Conservation (phyloP, 1,140 invertebrate species). For the Aleiodes sp. region DNA sequence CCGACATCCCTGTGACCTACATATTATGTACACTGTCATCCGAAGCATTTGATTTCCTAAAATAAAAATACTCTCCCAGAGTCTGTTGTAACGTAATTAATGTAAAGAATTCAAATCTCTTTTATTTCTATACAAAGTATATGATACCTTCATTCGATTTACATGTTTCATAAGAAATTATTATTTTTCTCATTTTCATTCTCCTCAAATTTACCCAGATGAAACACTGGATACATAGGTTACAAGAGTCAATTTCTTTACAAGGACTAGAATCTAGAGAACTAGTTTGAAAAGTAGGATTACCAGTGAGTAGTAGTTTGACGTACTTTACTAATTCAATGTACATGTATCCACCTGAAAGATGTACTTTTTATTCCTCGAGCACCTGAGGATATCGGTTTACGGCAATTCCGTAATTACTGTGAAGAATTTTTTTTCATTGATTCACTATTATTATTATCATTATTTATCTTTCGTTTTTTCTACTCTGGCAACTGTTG, state of each 20-base stretch:
- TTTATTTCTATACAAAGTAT: too few relatives aligned
- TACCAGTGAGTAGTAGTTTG: slow-evolving; percentile 37
- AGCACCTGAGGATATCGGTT: background rate
- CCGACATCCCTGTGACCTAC: slow-evolving; percentile 16
- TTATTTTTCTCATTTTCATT: background rate
- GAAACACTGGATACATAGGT: background rate
- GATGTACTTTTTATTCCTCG: too few relatives aligned
- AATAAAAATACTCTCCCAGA: slow-evolving; percentile 10
- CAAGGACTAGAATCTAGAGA: slow-evolving; percentile 24
- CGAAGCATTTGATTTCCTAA: slow-evolving; percentile 12
- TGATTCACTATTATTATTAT: background rate
- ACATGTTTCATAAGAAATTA: too few relatives aligned
- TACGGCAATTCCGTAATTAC: slow-evolving; percentile 20
- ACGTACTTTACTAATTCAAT: slow-evolving; percentile 18
- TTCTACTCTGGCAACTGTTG: slow-evolving; percentile 8
- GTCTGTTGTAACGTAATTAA: background rate
- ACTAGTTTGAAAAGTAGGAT: slow-evolving; percentile 50
- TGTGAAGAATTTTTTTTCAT: background rate
- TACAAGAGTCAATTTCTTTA: too few relatives aligned
- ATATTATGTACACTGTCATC: slow-evolving; percentile 46
- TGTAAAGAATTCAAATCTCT: too few relatives aligned
- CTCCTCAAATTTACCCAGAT: background rate
- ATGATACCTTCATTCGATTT: too few relatives aligned
- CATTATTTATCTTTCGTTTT: slow-evolving; percentile 18
- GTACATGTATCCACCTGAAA: background rate